These are phyloP conservation scores for Peromyscus nudipes DNA, from an alignment of 2,797 vertebrate species.

Conservation along the genomic window DNA sequence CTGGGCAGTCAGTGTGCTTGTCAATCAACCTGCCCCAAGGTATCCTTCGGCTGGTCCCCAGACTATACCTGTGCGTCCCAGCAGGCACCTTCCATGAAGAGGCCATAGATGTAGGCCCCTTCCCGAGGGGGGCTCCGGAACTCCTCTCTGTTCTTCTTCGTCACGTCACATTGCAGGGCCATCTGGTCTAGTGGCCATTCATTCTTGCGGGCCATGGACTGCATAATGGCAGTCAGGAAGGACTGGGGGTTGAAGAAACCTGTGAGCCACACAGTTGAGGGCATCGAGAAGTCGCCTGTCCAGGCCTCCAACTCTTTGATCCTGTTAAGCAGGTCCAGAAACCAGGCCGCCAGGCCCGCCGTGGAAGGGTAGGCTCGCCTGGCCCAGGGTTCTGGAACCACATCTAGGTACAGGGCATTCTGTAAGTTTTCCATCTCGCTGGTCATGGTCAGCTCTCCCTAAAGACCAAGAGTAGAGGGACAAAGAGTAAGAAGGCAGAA, in stretches of 20 bases:
- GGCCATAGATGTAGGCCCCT: conserved; percentile 94
- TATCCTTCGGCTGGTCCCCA: not conserved
- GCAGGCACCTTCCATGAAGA: conserved; percentile 97
- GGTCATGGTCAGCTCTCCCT: conserved; percentile 98
- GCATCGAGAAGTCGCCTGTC: conserved; percentile 93
- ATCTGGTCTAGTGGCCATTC: conserved; percentile 97
- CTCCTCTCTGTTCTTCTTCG: conserved; percentile 95
- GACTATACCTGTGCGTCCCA: conserved; percentile 93
- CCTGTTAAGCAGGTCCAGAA: conserved; percentile 93
- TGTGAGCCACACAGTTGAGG: conserved; percentile 93
- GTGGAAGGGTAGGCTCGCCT: conserved; percentile 95
- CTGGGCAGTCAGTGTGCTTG: not conserved
- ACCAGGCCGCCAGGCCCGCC: conserved; percentile 93
- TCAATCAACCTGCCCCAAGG: not conserved
- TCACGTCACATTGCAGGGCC: conserved; percentile 95
- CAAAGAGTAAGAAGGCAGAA: not conserved
- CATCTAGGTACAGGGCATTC: conserved; percentile 93
- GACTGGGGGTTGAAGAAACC: conserved; percentile 98
- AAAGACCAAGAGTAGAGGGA: conserved; percentile 4
- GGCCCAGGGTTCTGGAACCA: conserved; percentile 94
- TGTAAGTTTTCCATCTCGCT: conserved; percentile 95
- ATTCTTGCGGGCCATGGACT: conserved; percentile 92
- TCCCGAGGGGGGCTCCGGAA: conserved; percentile 93
- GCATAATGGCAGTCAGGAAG: conserved; percentile 98
- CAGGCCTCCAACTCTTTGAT: conserved; percentile 95